Conservation (phyloP, 2,888 invertebrate species). For the Aporophyla nigra region DNA sequence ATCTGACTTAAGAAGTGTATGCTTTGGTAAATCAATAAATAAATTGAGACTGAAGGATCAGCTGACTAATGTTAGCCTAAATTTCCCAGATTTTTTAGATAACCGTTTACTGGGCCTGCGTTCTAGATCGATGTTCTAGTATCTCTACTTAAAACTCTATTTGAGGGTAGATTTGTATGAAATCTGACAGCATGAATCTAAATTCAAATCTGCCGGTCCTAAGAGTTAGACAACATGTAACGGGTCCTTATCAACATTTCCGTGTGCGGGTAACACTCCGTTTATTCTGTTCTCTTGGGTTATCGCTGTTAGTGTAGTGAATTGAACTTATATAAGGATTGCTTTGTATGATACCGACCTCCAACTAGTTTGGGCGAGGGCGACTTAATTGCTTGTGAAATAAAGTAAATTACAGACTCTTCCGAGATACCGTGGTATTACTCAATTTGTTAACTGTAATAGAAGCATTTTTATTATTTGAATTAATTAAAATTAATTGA, state of each 20-base stretch:
- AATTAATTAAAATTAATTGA: constrained; percentile 20
- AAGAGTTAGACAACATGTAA: background rate
- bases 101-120: background rate
- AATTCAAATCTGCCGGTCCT: background rate
- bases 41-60: background rate
- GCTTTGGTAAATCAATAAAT: background rate
- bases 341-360: constrained; percentile 20
- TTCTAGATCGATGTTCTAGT: background rate
- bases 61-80: background rate
- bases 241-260: background rate
- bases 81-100: background rate
- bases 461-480: background rate
- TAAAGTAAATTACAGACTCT: constrained; percentile 40
- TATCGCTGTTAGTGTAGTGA: background rate
- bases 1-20: background rate
- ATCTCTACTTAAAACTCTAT: background rate
- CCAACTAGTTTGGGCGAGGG: constrained; percentile 37
- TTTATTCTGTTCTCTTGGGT: background rate
- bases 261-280: background rate
- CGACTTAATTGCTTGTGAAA: constrained; percentile 59
- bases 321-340: constrained; percentile 28
- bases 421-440: constrained; percentile 23
- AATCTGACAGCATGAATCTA: background rate
- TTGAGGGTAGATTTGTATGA: background rate
- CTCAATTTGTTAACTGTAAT: constrained; percentile 49